phyloP scores from a whole-genome alignment of 2,113 vertebrate genomes.

The Muntiacus reevesi region DNA sequence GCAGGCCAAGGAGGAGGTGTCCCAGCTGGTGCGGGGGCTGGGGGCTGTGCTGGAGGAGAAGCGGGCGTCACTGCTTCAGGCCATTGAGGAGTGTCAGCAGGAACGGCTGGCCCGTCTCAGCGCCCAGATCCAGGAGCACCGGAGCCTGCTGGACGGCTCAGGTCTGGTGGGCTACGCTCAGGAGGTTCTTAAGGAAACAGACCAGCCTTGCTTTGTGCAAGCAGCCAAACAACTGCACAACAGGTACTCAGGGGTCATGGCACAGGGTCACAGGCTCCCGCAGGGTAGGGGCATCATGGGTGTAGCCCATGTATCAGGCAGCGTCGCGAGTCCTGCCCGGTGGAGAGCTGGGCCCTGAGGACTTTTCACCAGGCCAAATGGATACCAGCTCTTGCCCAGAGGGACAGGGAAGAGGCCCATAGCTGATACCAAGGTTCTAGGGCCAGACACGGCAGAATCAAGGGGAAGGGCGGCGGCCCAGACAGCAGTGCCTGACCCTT shows the following conservation, averaged over 20 bases:
- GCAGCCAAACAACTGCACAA: constrained; percentile 92
- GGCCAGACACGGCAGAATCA: background rate
- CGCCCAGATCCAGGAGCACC: constrained; percentile 88
- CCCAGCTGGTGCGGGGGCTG: constrained; percentile 87
- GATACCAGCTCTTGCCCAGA: background rate
- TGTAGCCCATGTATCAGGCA: background rate
- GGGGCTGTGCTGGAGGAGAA: constrained; percentile 89
- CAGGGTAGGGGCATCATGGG: background rate
- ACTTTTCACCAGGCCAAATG: background rate
- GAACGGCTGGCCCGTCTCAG: constrained; percentile 85
- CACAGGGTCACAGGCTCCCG: background rate
- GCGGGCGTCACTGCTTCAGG: constrained; percentile 83
- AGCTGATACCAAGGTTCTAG: background rate
- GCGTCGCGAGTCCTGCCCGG: background rate
- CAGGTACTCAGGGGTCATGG: constrained; percentile 80
- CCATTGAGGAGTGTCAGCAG: constrained; percentile 88
- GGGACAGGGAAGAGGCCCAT: background rate
- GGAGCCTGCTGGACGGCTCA: constrained; percentile 90
- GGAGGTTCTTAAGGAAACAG: constrained; percentile 95
- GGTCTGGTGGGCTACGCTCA: constrained; percentile 94
- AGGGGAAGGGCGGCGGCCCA: background rate
- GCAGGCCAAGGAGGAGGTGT: constrained; percentile 90
- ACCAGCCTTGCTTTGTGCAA: constrained; percentile 95
- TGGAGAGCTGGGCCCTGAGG: background rate
- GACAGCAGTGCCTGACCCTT: constrained; percentile 13